Conservation (phyloP, 2,797 vertebrate genomes). For the Mergus octosetaceus region DNA sequence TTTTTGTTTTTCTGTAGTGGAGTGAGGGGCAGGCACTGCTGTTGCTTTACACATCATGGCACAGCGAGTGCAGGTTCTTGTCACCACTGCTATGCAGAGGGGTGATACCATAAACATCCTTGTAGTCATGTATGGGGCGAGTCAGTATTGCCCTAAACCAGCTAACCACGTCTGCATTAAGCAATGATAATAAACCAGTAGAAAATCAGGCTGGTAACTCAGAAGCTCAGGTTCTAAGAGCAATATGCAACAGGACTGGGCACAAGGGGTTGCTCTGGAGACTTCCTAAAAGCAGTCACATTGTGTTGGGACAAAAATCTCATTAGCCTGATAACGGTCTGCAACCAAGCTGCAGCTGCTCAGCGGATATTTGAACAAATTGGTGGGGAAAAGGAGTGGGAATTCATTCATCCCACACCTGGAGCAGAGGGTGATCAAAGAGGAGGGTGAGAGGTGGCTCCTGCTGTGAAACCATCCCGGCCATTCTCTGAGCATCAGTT, state of each 20-base stretch:
- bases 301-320: background rate
- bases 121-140: background rate
- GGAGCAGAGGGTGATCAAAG: background rate
- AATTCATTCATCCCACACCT: background rate
- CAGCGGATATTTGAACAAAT: background rate
- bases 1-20: background rate
- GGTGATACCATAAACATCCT: background rate
- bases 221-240: background rate
- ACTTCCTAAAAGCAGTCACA: background rate
- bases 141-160: background rate
- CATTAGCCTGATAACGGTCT: background rate
- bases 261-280: background rate
- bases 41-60: background rate
- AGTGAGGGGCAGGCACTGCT: background rate
- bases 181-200: rapidly evolving
- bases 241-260: background rate
- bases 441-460: background rate
- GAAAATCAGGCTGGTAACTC: background rate
- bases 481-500: background rate
- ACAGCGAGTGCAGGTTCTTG: background rate
- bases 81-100: background rate
- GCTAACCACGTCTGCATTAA: background rate
- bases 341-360: rapidly evolving
- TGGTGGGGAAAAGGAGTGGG: background rate
- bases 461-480: rapidly evolving